Conservation (phyloP, 2,797 vertebrate genomes). For the Spinus pinus region DNA sequence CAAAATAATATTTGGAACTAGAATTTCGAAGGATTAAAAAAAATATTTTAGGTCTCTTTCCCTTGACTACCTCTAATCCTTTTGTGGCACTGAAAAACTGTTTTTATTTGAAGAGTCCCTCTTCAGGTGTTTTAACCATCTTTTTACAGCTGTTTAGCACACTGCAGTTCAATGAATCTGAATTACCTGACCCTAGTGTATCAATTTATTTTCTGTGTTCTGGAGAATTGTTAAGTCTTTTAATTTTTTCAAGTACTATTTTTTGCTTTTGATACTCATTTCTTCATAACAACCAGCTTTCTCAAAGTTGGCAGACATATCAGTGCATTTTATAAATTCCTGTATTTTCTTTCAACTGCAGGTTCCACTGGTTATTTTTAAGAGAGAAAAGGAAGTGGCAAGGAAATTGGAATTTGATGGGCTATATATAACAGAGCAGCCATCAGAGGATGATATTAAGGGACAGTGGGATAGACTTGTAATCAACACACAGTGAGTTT, state of each 20-base stretch:
- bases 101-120: neutral
- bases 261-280: neutral
- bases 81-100: neutral
- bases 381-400: conserved; percentile 91
- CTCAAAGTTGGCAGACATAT: neutral
- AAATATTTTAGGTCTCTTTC: neutral
- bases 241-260: neutral
- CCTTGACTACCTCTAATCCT: neutral
- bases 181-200: neutral
- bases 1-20: neutral
- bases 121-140: neutral
- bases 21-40: neutral
- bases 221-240: neutral
- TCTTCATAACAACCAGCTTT: neutral
- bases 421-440: conserved; percentile 89
- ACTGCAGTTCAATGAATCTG: neutral
- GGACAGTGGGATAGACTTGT: conserved; percentile 94
- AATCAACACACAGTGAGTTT: conserved; percentile 89
- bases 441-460: conserved; percentile 92
- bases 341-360: conserved; percentile 32
- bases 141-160: neutral
- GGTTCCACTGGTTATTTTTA: conserved; percentile 93
- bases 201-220: neutral
- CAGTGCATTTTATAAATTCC: neutral
- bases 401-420: conserved; percentile 92